Conservation (phyloP, 2,113 vertebrate species). For the Sylvia atricapilla region DNA sequence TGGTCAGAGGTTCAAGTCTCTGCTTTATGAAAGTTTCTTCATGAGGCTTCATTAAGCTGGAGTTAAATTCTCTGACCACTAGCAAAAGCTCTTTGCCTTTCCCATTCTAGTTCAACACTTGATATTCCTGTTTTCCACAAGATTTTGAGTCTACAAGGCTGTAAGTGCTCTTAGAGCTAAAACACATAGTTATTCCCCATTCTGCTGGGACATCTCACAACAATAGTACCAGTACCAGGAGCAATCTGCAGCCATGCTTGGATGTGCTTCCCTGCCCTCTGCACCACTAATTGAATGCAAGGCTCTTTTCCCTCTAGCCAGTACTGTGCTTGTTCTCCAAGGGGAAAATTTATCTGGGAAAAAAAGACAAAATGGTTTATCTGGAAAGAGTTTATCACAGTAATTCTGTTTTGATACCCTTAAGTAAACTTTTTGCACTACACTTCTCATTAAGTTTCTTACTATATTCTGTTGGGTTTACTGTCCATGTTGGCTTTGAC, state of each 20-base stretch:
- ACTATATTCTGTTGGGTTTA: background rate
- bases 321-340: background rate
- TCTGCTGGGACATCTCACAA: background rate
- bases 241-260: background rate
- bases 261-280: background rate
- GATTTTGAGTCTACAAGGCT: background rate
- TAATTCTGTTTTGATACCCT: background rate
- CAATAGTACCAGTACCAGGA: background rate
- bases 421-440: background rate
- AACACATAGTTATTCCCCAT: background rate
- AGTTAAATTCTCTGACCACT: background rate
- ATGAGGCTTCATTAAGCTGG: background rate
- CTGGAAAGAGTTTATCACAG: background rate
- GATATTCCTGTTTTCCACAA: background rate
- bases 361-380: background rate
- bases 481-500: background rate
- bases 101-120: background rate
- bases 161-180: background rate
- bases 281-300: background rate
- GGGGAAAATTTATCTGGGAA: background rate
- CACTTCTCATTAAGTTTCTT: background rate
- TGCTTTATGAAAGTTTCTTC: background rate
- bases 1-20: background rate
- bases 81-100: background rate
- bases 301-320: background rate